Evolutionary conservation across 2,113 vertebrate genomes (phyloP).

Genomic region (Microcebus lehilahytsara): DNA sequence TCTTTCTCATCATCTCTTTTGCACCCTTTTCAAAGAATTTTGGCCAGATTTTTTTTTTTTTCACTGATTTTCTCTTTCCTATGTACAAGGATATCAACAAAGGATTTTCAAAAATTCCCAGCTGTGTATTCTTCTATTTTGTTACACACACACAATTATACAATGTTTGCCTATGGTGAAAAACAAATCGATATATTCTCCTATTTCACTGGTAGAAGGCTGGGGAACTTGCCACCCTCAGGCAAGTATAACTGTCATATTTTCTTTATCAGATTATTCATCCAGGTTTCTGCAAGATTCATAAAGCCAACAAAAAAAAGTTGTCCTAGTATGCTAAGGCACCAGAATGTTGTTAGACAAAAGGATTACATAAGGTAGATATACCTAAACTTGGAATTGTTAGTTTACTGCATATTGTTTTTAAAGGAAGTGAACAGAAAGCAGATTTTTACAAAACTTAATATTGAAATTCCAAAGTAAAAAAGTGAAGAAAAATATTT

Average conservation of each 20-base stretch:
- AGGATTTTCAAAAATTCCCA: background rate
- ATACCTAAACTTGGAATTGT: background rate
- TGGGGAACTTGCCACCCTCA: background rate
- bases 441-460: background rate
- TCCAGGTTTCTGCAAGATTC: background rate
- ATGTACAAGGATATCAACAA: background rate
- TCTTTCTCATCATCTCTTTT: background rate
- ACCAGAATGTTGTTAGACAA: background rate
- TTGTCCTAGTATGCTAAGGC: rapidly evolving
- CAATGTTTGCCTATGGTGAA: rapidly evolving
- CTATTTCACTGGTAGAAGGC: background rate
- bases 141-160: background rate
- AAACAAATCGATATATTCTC: background rate
- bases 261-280: background rate
- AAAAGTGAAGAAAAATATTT: background rate
- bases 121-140: background rate
- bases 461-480: background rate
- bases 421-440: background rate
- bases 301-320: background rate
- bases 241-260: background rate
- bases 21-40: background rate
- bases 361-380: background rate
- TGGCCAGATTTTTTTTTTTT: background rate
- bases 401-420: background rate
- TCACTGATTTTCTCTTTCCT: background rate